phyloP scores from a whole-genome alignment of 2,113 vertebrate species.

The Sinocyclocheilus grahami region DNA sequence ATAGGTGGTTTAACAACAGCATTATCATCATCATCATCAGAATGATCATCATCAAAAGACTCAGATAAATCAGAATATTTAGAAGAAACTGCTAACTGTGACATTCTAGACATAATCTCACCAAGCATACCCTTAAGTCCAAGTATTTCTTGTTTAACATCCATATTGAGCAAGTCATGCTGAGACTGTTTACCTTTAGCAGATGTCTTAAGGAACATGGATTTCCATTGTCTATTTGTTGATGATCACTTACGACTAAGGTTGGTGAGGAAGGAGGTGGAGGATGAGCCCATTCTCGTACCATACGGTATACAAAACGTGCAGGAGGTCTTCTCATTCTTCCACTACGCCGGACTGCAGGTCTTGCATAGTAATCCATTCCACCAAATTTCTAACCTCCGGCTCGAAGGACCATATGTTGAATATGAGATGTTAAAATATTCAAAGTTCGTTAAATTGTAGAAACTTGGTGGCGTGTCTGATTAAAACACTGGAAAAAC shows the following conservation, averaged over 20 bases:
- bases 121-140: neutral
- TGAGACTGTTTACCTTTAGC: neutral
- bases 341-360: neutral
- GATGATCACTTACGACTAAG: neutral
- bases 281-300: neutral
- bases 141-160: neutral
- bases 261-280: neutral
- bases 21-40: neutral
- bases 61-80: too few relatives aligned
- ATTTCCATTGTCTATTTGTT: neutral
- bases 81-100: neutral
- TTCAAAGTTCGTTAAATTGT: too few relatives aligned
- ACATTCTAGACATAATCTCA: conserved; percentile 7
- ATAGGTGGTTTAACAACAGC: neutral
- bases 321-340: neutral
- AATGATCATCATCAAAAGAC: neutral
- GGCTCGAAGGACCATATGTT: too few relatives aligned
- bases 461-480: too few relatives aligned
- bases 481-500: too few relatives aligned
- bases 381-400: neutral
- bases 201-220: neutral
- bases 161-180: neutral
- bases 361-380: neutral
- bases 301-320: neutral
- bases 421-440: too few relatives aligned